Percentiles rank a stretch among this genome's conserved stretches.
These are phyloP conservation scores for Andrena bicolor DNA, from an alignment of 2,888 invertebrate genomes.

Conservation along the genomic window DNA sequence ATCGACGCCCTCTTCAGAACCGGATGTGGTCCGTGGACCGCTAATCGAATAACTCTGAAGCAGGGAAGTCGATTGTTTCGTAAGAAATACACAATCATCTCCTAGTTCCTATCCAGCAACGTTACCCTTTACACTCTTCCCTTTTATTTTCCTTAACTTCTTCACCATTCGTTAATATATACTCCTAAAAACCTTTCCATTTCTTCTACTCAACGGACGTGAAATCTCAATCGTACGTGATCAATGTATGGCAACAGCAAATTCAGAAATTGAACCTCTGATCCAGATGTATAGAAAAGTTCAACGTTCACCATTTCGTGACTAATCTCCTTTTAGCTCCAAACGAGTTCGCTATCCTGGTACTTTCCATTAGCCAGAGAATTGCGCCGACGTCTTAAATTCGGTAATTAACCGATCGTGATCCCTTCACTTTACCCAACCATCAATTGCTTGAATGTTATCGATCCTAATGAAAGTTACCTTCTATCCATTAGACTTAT, in stretches of 20 bases:
- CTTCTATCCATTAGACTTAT: background rate
- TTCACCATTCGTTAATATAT: too few relatives aligned
- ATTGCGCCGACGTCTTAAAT: slow-evolving; percentile 9
- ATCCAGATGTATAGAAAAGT: background rate
- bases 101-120: too few relatives aligned
- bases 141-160: too few relatives aligned
- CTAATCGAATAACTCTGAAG: slow-evolving; percentile 17
- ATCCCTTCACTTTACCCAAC: background rate
- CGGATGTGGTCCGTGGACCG: background rate
- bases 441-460: background rate
- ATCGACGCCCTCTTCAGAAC: background rate
- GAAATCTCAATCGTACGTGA: too few relatives aligned
- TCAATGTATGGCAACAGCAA: background rate
- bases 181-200: too few relatives aligned
- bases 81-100: too few relatives aligned
- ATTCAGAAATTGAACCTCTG: background rate
- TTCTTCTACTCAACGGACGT: too few relatives aligned
- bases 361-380: slow-evolving; percentile 23
- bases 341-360: background rate
- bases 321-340: slow-evolving; percentile 9
- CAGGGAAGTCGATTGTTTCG: too few relatives aligned
- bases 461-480: slow-evolving; percentile 16
- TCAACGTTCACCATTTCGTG: slow-evolving; percentile 25
- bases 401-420: slow-evolving; percentile 14
- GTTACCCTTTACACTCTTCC: too few relatives aligned